Evolutionary conservation across 2,797 vertebrate genomes (phyloP).

Genomic region (Peromyscus aztecus): DNA sequence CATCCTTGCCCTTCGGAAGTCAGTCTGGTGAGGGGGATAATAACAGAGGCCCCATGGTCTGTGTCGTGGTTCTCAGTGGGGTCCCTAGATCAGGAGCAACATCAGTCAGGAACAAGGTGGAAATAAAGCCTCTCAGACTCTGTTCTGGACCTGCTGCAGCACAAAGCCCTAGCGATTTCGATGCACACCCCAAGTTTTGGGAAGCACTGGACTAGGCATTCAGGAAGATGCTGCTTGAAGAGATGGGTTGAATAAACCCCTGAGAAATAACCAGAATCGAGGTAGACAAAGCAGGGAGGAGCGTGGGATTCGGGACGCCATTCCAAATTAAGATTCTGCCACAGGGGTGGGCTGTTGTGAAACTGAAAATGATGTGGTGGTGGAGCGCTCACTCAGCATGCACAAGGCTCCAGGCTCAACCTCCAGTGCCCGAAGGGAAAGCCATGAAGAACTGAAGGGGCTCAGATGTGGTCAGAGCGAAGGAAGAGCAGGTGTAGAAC

Average conservation of each 20-base stretch:
- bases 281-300: neutral
- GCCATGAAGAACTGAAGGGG: neutral
- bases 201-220: neutral
- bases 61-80: neutral
- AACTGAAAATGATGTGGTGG: neutral
- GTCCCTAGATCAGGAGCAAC: neutral
- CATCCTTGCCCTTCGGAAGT: neutral
- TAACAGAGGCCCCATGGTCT: neutral
- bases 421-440: neutral
- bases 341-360: neutral
- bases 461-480: neutral
- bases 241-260: neutral
- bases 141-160: neutral
- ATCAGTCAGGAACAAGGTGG: neutral
- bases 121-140: neutral
- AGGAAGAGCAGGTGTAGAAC: neutral
- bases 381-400: neutral
- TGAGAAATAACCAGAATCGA: neutral
- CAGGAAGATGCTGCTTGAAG: neutral
- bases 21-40: neutral
- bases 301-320: no score
- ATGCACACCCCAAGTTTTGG: neutral
- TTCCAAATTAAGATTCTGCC: neutral
- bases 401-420: neutral
- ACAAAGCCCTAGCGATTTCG: neutral